phyloP scores from a whole-genome alignment of 2,888 invertebrate genomes.

The Yponomeuta sedellus region DNA sequence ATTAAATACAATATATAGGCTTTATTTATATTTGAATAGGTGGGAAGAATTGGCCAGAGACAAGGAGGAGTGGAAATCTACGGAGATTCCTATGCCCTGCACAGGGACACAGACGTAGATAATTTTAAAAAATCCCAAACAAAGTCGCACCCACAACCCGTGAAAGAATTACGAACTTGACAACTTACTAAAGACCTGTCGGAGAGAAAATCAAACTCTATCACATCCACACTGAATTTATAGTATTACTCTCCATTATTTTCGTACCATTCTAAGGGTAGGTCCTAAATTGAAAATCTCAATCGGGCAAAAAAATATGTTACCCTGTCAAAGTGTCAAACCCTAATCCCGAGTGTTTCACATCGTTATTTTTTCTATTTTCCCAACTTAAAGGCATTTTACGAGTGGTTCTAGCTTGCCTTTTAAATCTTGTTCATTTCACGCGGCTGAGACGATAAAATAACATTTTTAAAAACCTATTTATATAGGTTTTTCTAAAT shows the following conservation, averaged over 20 bases:
- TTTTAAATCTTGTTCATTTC: not conserved
- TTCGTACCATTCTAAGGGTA: not conserved
- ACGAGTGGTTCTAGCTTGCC: not conserved
- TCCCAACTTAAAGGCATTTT: not conserved
- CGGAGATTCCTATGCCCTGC: too few relatives aligned
- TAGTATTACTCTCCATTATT: not conserved
- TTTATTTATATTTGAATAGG: too few relatives aligned
- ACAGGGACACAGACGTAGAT: too few relatives aligned
- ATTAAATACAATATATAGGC: too few relatives aligned
- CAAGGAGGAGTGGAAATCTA: too few relatives aligned
- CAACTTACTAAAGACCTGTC: not conserved
- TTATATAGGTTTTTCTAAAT: too few relatives aligned
- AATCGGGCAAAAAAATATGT: not conserved
- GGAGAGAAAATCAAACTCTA: not conserved
- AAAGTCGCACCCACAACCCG: too few relatives aligned
- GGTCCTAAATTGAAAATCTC: not conserved
- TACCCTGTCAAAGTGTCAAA: not conserved
- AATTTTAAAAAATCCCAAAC: too few relatives aligned
- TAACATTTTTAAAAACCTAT: not conserved
- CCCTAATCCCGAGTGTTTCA: not conserved
- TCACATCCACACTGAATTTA: not conserved
- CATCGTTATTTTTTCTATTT: not conserved
- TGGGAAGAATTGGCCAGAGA: too few relatives aligned
- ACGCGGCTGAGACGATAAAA: not conserved
- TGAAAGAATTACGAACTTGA: not conserved